Base-by-base conservation (phyloP, 2,888 invertebrate species). In the Heliconius ismenius region DNA sequence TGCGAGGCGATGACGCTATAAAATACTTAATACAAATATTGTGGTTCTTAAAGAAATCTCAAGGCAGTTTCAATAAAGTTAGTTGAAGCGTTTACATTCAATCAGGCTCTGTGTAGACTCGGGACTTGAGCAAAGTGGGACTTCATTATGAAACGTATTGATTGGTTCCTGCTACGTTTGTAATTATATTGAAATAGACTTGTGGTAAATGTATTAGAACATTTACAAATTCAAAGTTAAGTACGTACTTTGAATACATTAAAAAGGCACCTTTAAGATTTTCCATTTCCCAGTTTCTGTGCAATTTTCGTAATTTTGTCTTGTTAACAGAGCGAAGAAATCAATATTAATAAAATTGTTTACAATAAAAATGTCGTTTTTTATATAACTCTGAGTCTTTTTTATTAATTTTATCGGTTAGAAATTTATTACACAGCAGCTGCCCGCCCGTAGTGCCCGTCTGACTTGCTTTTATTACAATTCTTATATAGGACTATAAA, bases 91-190 rank as follows among this genome's bases (percentile, higher is more conserved):
- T 24, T 65, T 24, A 39, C 24, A 24, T 65, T 65, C 65, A 65
- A 65, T 65, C 65, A n/a, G n/a, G n/a, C 11, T n/a, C n/a, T 65
- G 65, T 65, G 24, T 36, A 18, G 36, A 36, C 32, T 32, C 36
- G 65, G 36, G 36, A 39, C 10, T 65, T 24, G 32, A 65, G 36
- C 65, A 24, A 65, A 67, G 39, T 67, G 67, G 67, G 39, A 39
- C 24, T 39, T 67, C 24, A 67, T 67, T 67, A 39, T 67, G 28
- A 43, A 67, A 67, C 24, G n/a, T 67, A 67, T 39, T 67, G 67
- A 39, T 24, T 24, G 6, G 13, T 39, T 65, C 4, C 9, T n/a
- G 65, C 4, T 36, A 67, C 36, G 36, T 64, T 64, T 36, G 36
- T 36, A 21, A 24, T 65, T 36, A n/a, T 60, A 24, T 60, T 10